Evolutionary conservation across 2,888 invertebrate species (phyloP).

Genomic region (Agrenia bidenticulata): DNA sequence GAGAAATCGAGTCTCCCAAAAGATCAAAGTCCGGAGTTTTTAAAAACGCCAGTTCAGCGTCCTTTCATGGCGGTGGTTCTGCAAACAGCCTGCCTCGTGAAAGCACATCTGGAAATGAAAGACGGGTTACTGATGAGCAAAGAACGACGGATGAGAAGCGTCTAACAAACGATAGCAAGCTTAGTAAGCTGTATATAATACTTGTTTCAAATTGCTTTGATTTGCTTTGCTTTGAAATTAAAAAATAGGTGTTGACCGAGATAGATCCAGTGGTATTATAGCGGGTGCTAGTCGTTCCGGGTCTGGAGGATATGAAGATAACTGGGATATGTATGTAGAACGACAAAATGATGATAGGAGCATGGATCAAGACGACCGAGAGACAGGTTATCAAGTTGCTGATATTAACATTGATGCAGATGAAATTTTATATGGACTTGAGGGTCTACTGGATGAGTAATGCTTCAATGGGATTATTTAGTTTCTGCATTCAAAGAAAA

Average conservation of each 20-base stretch:
- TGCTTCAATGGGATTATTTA: conserved; percentile 1
- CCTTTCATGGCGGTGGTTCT: background rate
- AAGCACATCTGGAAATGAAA: background rate
- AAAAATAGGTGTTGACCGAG: background rate
- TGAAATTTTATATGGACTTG: conserved; percentile 38
- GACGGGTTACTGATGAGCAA: background rate
- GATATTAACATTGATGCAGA: conserved; percentile 43
- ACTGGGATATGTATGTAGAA: conserved; percentile 17
- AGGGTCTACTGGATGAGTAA: conserved; percentile 42
- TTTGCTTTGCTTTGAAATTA: too few relatives aligned
- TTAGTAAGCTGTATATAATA: too few relatives aligned
- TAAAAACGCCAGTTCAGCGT: background rate
- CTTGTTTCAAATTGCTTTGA: too few relatives aligned
- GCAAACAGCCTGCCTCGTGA: too few relatives aligned
- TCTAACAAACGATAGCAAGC: too few relatives aligned
- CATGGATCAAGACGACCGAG: conserved; percentile 21
- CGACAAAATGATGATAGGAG: conserved; percentile 11
- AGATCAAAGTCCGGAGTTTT: background rate
- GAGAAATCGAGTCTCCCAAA: background rate
- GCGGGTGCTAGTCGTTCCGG: too few relatives aligned
- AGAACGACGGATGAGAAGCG: too few relatives aligned
- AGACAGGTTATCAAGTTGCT: conserved; percentile 34
- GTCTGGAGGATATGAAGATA: conserved; percentile 14
- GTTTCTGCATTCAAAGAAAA: background rate
- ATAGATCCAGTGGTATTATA: background rate